A percentile compares a stretch with the other conserved stretches of the same genome.
phyloP scores from a whole-genome alignment of 2,888 invertebrate genomes.

The Nomada hirtipes region DNA sequence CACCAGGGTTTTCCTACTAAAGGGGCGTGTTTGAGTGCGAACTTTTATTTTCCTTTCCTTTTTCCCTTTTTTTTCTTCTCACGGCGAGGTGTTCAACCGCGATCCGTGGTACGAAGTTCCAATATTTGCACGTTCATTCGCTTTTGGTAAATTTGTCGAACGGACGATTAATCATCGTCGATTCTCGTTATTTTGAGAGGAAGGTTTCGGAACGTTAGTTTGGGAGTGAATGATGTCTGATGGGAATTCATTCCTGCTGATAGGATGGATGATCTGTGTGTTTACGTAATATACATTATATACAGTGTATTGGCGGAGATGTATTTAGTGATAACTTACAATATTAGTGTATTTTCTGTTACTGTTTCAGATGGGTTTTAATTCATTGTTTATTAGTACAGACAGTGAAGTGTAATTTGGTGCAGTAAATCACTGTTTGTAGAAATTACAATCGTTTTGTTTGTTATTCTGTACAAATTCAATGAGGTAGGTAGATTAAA shows the following conservation, averaged over 20 bases:
- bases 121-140: conserved; percentile 30
- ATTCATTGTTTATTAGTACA: too few species aligned
- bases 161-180: not conserved
- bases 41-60: conserved; percentile 5
- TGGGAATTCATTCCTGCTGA: not conserved
- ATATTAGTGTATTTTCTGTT: too few species aligned
- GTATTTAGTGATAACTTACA: too few species aligned
- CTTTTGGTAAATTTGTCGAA: conserved; percentile 22
- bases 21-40: conserved; percentile 30
- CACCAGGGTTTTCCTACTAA: conserved; percentile 2
- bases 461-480: too few species aligned
- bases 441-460: too few species aligned
- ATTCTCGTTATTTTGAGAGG: not conserved
- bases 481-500: too few species aligned
- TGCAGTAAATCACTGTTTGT: too few species aligned
- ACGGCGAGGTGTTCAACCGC: conserved; percentile 13
- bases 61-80: conserved; percentile 3
- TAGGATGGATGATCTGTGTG: too few species aligned
- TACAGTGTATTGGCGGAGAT: too few species aligned
- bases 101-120: conserved; percentile 37
- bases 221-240: not conserved
- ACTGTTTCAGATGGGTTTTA: too few species aligned
- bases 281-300: too few species aligned
- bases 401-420: too few species aligned
- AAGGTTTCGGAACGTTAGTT: not conserved